phyloP scores from a whole-genome alignment of 2,888 invertebrate species.

The Lepidochrysops patricia region DNA sequence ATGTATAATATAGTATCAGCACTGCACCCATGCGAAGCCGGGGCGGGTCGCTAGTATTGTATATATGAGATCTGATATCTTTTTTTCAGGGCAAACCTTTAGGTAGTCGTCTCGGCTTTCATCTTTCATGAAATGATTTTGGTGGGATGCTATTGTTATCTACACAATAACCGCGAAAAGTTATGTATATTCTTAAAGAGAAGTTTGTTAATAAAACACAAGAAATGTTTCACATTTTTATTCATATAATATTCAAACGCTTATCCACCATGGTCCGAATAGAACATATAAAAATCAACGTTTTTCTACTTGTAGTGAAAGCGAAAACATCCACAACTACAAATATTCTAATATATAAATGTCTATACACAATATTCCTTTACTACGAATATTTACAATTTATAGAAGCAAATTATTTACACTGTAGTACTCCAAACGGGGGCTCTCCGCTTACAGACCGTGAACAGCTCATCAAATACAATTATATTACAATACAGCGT shows the following conservation, averaged over 20 bases:
- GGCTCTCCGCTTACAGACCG: conserved; percentile 61
- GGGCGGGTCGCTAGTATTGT: too few species aligned
- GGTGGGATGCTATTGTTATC: too few species aligned
- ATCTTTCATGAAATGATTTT: too few species aligned
- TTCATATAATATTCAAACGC: neutral
- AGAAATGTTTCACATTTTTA: neutral
- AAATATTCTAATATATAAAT: conserved; percentile 6
- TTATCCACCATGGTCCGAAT: conserved; percentile 27
- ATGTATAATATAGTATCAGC: too few species aligned
- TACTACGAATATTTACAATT: conserved; percentile 7
- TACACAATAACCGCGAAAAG: too few species aligned
- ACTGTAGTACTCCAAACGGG: conserved; percentile 53
- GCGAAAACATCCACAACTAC: conserved; percentile 9
- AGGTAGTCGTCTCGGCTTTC: too few species aligned
- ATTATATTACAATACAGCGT: conserved; percentile 22
- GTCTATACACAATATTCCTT: conserved; percentile 3
- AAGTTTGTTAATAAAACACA: neutral
- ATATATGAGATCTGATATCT: too few species aligned
- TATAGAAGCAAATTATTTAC: conserved; percentile 17
- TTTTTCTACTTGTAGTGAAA: conserved; percentile 13
- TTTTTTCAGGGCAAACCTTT: too few species aligned
- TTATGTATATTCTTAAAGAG: neutral
- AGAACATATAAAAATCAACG: conserved; percentile 22
- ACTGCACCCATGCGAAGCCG: too few species aligned
- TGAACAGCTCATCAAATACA: conserved; percentile 44